phyloP scores from a whole-genome alignment of 2,888 invertebrate genomes.

The Pseudococcus longispinus region DNA sequence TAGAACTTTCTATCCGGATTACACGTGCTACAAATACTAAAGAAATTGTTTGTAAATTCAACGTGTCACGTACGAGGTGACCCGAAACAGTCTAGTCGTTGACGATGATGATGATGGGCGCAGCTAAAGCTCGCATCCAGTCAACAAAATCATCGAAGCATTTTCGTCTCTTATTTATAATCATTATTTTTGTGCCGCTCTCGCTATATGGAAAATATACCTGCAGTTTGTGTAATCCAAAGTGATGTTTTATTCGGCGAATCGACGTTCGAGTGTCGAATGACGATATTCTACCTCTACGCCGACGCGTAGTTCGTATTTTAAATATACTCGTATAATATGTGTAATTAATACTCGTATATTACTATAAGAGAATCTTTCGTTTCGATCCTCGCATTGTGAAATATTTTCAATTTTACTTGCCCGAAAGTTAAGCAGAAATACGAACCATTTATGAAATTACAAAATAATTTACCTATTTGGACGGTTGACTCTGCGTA shows the following conservation, averaged over 20 bases:
- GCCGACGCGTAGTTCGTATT: no score
- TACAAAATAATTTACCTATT: no score
- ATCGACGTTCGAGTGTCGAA: no score
- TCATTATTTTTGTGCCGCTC: not conserved
- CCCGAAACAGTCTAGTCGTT: conserved; percentile 10
- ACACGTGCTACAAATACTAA: conserved; percentile 47
- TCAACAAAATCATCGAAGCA: not conserved
- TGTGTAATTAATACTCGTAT: no score
- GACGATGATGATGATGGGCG: not conserved
- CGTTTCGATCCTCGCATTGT: no score
- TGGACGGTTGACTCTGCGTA: no score
- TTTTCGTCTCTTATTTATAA: not conserved
- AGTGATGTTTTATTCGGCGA: not conserved
- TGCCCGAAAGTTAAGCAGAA: no score
- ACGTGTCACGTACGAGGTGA: not conserved
- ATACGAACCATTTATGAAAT: no score
- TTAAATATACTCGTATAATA: no score
- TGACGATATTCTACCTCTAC: no score
- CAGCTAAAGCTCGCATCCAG: not conserved
- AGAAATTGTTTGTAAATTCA: not conserved
- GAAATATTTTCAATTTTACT: no score
- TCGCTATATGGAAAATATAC: not conserved
- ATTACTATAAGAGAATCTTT: no score
- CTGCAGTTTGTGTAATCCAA: not conserved
- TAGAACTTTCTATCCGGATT: conserved; percentile 53